Conservation (phyloP, 2,888 invertebrate genomes). For the Horisme vitalbata region DNA sequence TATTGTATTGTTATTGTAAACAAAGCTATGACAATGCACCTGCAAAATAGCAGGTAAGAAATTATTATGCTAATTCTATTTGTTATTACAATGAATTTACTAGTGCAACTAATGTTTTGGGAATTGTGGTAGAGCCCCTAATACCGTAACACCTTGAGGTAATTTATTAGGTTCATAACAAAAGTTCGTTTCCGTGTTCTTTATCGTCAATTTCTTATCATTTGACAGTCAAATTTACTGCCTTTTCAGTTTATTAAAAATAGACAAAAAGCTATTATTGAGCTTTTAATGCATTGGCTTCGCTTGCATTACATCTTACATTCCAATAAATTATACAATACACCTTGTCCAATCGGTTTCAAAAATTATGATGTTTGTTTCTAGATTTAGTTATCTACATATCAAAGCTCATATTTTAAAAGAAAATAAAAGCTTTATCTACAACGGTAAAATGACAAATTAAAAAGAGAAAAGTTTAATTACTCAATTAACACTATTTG, state of each 20-base stretch:
- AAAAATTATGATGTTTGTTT: no score
- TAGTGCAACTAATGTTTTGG: constrained; percentile 67
- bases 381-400: no score
- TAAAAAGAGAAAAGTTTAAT: constrained; percentile 45
- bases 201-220: constrained; percentile 70
- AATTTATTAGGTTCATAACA: constrained; percentile 77
- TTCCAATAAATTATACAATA: no score
- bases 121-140: constrained; percentile 69
- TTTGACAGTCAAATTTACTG: constrained; percentile 68
- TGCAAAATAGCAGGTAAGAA: constrained; percentile 72
- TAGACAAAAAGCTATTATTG: constrained; percentile 24
- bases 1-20: constrained; percentile 39
- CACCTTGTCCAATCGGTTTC: no score
- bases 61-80: constrained; percentile 74
- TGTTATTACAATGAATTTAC: constrained; percentile 63
- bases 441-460: no score
- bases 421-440: no score
- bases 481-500: constrained; percentile 70
- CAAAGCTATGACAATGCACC: constrained; percentile 69
- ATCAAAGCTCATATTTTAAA: no score
- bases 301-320: constrained; percentile 1
- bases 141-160: constrained; percentile 73
- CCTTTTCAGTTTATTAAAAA: constrained; percentile 39
- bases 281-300: constrained; percentile 11
- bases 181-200: constrained; percentile 79